phyloP scores from a whole-genome alignment of 2,888 invertebrate genomes.

The Megastigmus dorsalis region DNA sequence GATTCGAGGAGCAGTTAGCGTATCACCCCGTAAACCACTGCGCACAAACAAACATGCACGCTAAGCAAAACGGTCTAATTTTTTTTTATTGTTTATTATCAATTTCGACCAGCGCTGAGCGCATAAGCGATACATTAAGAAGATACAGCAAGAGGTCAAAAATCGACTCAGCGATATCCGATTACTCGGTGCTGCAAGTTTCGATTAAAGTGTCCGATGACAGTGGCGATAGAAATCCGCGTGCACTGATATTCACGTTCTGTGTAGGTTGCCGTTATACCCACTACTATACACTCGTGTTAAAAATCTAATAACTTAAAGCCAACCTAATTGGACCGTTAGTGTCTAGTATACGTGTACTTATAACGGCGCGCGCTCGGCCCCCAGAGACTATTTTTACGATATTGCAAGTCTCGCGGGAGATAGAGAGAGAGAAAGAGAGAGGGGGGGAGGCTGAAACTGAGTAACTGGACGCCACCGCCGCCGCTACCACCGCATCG shows the following conservation, averaged over 20 bases:
- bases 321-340: conserved; percentile 66
- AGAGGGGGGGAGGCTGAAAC: too few relatives aligned
- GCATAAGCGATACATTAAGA: not conserved
- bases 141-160: not conserved
- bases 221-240: not conserved
- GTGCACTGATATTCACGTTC: not conserved
- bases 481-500: not conserved
- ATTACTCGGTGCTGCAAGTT: conserved; percentile 37
- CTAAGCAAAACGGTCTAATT: not conserved
- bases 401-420: conserved; percentile 57
- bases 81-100: not conserved
- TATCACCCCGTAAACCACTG: too few relatives aligned
- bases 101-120: too few relatives aligned
- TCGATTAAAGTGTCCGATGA: conserved; percentile 45
- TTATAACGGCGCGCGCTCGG: conserved; percentile 28
- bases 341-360: conserved; percentile 60
- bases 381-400: conserved; percentile 60
- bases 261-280: not conserved
- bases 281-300: conserved; percentile 28
- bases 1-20: too few relatives aligned
- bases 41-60: too few relatives aligned
- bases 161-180: conserved; percentile 23
- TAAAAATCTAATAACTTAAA: conserved; percentile 63
- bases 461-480: conserved; percentile 55
- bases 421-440: too few relatives aligned